Evolutionary conservation across 1,140 invertebrate genomes (phyloP).

Genomic region (Nylanderia fulva): DNA sequence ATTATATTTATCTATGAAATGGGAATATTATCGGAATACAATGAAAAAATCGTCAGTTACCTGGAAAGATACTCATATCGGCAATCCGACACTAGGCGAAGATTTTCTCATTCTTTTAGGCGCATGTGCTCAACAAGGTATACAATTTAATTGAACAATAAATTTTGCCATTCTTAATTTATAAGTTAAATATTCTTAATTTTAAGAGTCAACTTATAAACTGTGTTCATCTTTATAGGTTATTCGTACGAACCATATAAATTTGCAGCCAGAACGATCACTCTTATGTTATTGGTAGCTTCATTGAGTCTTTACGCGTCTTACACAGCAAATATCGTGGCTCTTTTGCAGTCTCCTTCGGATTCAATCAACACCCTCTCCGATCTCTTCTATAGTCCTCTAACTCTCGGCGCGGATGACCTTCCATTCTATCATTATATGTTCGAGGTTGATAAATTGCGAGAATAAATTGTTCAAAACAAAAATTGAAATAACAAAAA

Average conservation of each 20-base stretch:
- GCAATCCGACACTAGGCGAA: slow-evolving; percentile 70
- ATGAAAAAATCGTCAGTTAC: slow-evolving; percentile 3
- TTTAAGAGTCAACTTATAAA: neutral
- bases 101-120: slow-evolving; percentile 77
- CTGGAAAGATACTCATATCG: slow-evolving; percentile 15
- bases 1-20: slow-evolving; percentile 83
- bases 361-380: slow-evolving; percentile 87
- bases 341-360: slow-evolving; percentile 88
- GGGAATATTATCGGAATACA: slow-evolving; percentile 74
- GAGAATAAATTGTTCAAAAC: neutral
- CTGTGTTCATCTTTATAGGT: slow-evolving; percentile 57
- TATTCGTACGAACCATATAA: slow-evolving; percentile 76
- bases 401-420: slow-evolving; percentile 88
- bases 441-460: slow-evolving; percentile 85
- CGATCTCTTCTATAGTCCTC: slow-evolving; percentile 87
- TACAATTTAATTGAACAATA: neutral
- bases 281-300: slow-evolving; percentile 75
- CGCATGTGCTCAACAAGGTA: slow-evolving; percentile 80
- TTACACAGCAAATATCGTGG: slow-evolving; percentile 89
- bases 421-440: slow-evolving; percentile 87
- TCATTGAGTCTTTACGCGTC: slow-evolving; percentile 86
- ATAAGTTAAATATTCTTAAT: neutral
- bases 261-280: slow-evolving; percentile 75
- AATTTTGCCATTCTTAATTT: neutral
- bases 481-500: neutral